These are phyloP conservation scores for Eulemur rubriventer DNA, from an alignment of 2,797 vertebrate genomes.

Conservation along the genomic window DNA sequence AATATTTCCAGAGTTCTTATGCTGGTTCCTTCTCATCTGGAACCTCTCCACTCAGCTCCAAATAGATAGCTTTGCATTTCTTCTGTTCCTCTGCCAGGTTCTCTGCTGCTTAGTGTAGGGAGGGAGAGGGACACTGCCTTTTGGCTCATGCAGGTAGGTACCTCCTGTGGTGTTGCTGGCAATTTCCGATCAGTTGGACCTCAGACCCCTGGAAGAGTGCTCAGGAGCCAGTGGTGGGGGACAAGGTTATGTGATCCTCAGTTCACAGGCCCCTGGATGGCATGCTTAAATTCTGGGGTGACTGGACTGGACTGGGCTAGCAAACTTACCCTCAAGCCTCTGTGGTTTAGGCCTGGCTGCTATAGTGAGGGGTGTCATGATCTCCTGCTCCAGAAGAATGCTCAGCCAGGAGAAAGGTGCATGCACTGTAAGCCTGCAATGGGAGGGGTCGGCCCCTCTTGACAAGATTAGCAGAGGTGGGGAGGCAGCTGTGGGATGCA, in stretches of 20 bases:
- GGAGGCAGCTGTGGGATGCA: background rate
- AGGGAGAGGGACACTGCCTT: background rate
- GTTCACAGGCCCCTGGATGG: background rate
- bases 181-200: background rate
- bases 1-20: background rate
- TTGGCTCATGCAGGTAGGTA: background rate
- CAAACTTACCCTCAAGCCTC: background rate
- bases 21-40: background rate
- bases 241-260: background rate
- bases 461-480: too few species aligned
- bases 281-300: background rate
- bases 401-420: background rate
- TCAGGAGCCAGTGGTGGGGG: too few species aligned
- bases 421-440: background rate
- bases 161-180: background rate
- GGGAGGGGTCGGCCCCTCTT: background rate
- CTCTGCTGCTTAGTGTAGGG: background rate
- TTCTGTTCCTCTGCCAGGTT: background rate
- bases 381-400: background rate
- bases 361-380: background rate
- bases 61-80: background rate
- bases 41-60: background rate
- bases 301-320: background rate
- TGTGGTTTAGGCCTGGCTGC: background rate
- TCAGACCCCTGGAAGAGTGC: background rate